phyloP scores from a whole-genome alignment of 2,113 vertebrate species.

The Rhizomys pruinosus region DNA sequence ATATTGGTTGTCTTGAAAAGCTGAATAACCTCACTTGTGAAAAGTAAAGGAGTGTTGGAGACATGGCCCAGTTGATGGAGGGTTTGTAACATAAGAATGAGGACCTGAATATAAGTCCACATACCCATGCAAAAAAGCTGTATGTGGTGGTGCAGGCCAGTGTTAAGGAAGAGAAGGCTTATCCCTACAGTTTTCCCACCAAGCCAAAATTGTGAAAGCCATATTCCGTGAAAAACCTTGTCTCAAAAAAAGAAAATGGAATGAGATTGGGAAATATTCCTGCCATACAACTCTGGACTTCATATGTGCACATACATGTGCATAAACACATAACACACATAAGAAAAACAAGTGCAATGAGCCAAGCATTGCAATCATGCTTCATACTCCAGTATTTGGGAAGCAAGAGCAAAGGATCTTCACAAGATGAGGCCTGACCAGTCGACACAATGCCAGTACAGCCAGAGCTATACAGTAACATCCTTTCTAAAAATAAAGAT shows the following conservation, averaged over 20 bases:
- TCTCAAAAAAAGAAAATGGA: too few relatives aligned
- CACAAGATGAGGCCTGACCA: background rate
- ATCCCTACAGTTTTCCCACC: background rate
- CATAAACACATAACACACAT: background rate
- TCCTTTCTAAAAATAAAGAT: background rate
- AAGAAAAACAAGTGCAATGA: background rate
- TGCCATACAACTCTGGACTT: too few relatives aligned
- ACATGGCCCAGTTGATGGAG: background rate
- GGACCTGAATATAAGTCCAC: background rate
- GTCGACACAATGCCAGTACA: background rate
- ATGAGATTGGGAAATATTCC: too few relatives aligned
- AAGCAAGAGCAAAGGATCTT: background rate
- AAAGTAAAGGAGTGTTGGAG: background rate
- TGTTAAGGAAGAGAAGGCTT: background rate
- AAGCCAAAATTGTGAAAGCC: background rate
- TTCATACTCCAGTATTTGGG: background rate
- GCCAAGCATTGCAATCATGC: background rate
- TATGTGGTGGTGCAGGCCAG: background rate
- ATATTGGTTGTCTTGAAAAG: background rate
- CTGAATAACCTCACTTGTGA: background rate
- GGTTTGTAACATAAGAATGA: fast-evolving
- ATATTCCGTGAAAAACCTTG: background rate
- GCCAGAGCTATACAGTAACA: background rate
- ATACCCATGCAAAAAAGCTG: too few relatives aligned
- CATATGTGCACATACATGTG: background rate